phyloP scores from a whole-genome alignment of 1,140 invertebrate species.

The Oryzaephilus surinamensis region DNA sequence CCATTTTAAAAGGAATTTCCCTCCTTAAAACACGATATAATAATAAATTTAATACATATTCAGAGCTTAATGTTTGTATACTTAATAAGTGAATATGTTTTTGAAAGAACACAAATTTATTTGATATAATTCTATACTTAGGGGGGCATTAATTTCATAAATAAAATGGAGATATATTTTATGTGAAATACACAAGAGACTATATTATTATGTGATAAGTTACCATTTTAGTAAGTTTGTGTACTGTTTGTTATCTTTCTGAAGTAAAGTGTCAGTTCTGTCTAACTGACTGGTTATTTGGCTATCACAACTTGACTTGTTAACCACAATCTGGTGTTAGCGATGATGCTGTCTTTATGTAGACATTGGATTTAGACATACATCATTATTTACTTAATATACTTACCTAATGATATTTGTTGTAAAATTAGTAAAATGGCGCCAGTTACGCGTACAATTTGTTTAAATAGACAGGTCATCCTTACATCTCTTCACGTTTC shows the following conservation, averaged over 20 bases:
- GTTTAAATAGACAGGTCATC: slow-evolving; percentile 6
- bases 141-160: too few relatives aligned
- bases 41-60: too few relatives aligned
- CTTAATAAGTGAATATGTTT: too few relatives aligned
- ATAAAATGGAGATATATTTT: too few relatives aligned
- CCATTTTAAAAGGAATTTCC: too few relatives aligned
- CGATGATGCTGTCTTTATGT: too few relatives aligned
- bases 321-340: slow-evolving; percentile 17
- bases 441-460: neutral
- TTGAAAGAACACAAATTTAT: too few relatives aligned
- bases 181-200: slow-evolving; percentile 13
- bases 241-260: slow-evolving; percentile 17
- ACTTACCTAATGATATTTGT: too few relatives aligned
- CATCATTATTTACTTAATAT: neutral
- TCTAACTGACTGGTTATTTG: slow-evolving; percentile 21
- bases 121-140: too few relatives aligned
- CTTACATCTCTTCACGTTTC: slow-evolving; percentile 10
- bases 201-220: slow-evolving; percentile 17
- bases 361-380: neutral
- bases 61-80: too few relatives aligned
- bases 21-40: too few relatives aligned
- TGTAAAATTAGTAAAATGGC: slow-evolving; percentile 1
- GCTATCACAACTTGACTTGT: slow-evolving; percentile 17
- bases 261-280: slow-evolving; percentile 17
- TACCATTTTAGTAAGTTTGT: slow-evolving; percentile 15